Percentiles rank a stretch among this genome's conserved stretches.
Evolutionary conservation across 2,888 invertebrate genomes (phyloP).

Genomic region (Drosophila incognita): DNA sequence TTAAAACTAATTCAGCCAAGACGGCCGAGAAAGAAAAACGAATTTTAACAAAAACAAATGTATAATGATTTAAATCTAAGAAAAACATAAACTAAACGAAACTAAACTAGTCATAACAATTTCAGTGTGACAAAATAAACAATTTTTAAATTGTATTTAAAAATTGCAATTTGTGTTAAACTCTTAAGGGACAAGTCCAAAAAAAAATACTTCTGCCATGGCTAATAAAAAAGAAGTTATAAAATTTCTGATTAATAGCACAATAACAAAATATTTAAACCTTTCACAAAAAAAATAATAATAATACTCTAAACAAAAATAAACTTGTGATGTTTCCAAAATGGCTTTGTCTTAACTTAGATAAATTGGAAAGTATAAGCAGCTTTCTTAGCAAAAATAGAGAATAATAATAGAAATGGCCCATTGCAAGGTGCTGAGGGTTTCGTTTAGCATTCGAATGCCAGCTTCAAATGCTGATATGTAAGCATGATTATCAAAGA

Average conservation of each 20-base stretch:
- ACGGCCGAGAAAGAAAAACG: constrained; percentile 47
- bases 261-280: constrained; percentile 51
- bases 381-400: constrained; percentile 58
- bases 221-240: constrained; percentile 77
- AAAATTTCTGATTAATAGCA: constrained; percentile 81
- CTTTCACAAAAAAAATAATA: constrained; percentile 22
- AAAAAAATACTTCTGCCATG: constrained; percentile 45
- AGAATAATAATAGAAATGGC: constrained; percentile 39
- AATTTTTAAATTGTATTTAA: constrained; percentile 77
- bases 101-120: constrained; percentile 50
- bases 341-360: constrained; percentile 26
- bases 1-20: constrained; percentile 48
- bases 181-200: constrained; percentile 61
- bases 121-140: constrained; percentile 66
- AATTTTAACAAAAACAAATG: constrained; percentile 48
- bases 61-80: constrained; percentile 29
- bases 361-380: constrained; percentile 31
- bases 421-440: constrained; percentile 38
- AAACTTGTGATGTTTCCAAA: constrained; percentile 37
- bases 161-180: constrained; percentile 75
- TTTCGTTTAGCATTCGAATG: constrained; percentile 65
- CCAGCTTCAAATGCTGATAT: constrained; percentile 74
- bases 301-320: constrained; percentile 41
- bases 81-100: constrained; percentile 43
- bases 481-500: constrained; percentile 79